Conservation (phyloP, 1,140 invertebrate species). For the Ips nitidus region DNA sequence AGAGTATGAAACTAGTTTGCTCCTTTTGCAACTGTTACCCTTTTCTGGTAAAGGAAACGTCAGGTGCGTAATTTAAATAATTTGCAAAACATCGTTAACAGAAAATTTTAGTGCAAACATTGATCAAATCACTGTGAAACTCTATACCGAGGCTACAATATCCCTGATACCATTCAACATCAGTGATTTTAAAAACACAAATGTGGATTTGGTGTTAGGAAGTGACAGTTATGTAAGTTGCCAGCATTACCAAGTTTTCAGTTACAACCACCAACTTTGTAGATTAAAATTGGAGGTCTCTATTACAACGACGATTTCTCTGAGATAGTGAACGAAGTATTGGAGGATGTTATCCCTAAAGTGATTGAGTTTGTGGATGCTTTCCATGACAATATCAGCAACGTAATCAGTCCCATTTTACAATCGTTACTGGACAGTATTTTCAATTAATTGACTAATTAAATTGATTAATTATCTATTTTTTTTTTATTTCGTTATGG, state of each 20-base stretch:
- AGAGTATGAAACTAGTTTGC: constrained; percentile 5
- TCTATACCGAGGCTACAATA: constrained; percentile 2
- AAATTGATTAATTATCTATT: too few relatives aligned
- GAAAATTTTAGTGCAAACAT: constrained; percentile 6
- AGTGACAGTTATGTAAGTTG: constrained; percentile 1
- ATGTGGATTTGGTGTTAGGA: constrained; percentile 1
- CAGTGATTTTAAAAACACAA: constrained; percentile 4
- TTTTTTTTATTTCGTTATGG: too few relatives aligned
- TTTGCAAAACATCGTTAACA: neutral
- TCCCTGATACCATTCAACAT: constrained; percentile 1
- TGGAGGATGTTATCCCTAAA: neutral
- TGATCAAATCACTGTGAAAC: neutral
- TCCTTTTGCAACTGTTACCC: neutral
- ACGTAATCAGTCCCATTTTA: constrained; percentile 1
- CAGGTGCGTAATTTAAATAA: neutral
- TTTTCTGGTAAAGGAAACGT: constrained; percentile 7
- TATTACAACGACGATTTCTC: neutral
- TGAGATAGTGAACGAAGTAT: neutral
- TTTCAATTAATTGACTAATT: neutral
- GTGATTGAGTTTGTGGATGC: neutral
- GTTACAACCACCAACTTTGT: neutral
- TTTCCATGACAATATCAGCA: constrained; percentile 3
- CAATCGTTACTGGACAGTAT: neutral
- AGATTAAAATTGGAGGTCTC: too few relatives aligned
- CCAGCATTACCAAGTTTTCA: neutral